These are phyloP conservation scores for Eupithecia inturbata DNA, from an alignment of 2,888 invertebrate species.

Conservation along the genomic window DNA sequence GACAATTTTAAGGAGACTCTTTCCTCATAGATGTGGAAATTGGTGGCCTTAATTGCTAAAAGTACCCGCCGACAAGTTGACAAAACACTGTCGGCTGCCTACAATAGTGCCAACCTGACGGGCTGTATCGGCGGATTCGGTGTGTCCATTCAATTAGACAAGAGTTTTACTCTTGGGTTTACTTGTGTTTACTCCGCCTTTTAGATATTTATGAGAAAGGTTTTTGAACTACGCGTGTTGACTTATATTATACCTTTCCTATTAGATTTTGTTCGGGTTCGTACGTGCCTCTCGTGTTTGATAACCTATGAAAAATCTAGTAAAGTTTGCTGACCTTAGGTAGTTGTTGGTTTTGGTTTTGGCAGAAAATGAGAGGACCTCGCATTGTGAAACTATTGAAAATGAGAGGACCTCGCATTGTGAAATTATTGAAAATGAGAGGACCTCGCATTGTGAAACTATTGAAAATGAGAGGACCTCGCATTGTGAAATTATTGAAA, in stretches of 20 bases:
- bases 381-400: no score
- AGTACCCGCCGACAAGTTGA: not conserved
- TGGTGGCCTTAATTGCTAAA: no score
- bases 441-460: no score
- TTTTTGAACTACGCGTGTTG: not conserved
- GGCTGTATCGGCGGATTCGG: not conserved
- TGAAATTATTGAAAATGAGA: no score
- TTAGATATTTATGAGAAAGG: not conserved
- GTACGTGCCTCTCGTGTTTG: not conserved
- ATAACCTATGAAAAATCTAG: not conserved
- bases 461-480: no score
- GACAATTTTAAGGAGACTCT: not conserved
- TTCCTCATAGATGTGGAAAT: not conserved
- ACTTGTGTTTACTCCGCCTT: no score
- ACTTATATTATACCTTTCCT: not conserved
- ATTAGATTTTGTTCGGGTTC: not conserved
- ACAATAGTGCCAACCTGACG: not conserved
- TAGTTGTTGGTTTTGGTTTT: not conserved
- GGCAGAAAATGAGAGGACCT: not conserved
- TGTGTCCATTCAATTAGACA: not conserved
- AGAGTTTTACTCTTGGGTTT: no score
- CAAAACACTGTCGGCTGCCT: not conserved
- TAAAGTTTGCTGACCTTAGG: not conserved
- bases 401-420: no score
- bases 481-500: no score